Percentiles rank a stretch among this genome's conserved stretches.
These are phyloP conservation scores for Macrostomum lignano DNA, from an alignment of 1,140 invertebrate species.

Conservation along the genomic window DNA sequence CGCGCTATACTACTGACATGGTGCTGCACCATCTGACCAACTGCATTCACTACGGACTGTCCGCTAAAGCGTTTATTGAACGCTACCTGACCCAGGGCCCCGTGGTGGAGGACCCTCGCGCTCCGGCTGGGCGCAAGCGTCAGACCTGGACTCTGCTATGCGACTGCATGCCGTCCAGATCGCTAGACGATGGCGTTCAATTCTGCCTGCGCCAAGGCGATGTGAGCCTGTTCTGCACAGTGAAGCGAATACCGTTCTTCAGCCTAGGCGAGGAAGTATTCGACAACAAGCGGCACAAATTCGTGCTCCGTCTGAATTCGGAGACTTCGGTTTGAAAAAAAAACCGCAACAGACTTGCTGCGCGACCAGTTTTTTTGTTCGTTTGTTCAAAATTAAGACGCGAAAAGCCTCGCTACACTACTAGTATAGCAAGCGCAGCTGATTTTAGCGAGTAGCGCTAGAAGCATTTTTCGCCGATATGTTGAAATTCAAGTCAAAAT, in stretches of 20 bases:
- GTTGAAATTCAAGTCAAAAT: too few species aligned
- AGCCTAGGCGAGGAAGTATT: constrained; percentile 68
- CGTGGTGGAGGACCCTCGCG: constrained; percentile 22
- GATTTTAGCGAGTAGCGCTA: too few species aligned
- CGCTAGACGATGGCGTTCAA: constrained; percentile 40
- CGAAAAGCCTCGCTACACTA: too few species aligned
- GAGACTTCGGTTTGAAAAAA: constrained; percentile 57
- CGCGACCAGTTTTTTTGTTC: too few species aligned
- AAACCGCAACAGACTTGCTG: too few species aligned
- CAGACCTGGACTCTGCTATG: constrained; percentile 75
- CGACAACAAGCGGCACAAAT: constrained; percentile 74
- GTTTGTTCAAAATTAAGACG: too few species aligned
- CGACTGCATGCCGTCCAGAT: constrained; percentile 53
- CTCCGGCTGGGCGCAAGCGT: constrained; percentile 30
- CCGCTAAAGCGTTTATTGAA: constrained; percentile 63
- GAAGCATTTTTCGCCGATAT: too few species aligned
- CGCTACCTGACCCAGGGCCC: constrained; percentile 30
- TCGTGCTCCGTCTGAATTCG: constrained; percentile 66
- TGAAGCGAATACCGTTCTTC: constrained; percentile 58
- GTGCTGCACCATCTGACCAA: constrained; percentile 54
- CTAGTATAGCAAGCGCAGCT: too few species aligned
- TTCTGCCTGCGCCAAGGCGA: constrained; percentile 78
- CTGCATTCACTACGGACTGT: constrained; percentile 64
- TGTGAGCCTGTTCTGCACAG: constrained; percentile 55
- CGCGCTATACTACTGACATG: constrained; percentile 64